These are phyloP conservation scores for Micropterix aruncella DNA, from an alignment of 2,888 invertebrate species.

Conservation along the genomic window DNA sequence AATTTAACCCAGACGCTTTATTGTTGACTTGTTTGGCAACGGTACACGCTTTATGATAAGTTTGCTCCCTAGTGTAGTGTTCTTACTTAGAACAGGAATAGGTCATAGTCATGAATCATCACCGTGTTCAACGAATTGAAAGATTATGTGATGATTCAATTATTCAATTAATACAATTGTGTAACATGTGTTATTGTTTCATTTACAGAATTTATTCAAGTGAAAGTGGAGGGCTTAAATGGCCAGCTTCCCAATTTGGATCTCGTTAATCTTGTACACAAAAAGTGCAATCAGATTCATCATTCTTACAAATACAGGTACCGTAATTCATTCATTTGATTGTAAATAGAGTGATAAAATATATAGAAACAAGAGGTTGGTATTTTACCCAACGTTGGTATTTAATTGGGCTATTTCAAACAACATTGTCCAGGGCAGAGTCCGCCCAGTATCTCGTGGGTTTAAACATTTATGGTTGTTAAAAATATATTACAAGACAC, in stretches of 20 bases:
- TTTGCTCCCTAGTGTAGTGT: conserved; percentile 3
- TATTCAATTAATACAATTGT: background rate
- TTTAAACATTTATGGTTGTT: conserved; percentile 1
- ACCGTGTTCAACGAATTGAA: background rate
- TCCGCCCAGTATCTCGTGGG: background rate
- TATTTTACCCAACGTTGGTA: too few relatives aligned
- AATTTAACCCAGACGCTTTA: too few relatives aligned
- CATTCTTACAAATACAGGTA: conserved; percentile 63
- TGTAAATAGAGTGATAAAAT: background rate
- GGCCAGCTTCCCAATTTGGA: conserved; percentile 97
- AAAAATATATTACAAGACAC: too few relatives aligned
- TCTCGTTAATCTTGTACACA: conserved; percentile 84
- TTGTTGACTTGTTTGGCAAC: too few relatives aligned
- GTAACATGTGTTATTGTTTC: conserved; percentile 6
- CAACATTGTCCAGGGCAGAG: too few relatives aligned
- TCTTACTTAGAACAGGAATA: background rate
- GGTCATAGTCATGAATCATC: background rate
- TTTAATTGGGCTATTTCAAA: too few relatives aligned
- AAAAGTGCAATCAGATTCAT: conserved; percentile 53
- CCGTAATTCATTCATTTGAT: conserved; percentile 12
- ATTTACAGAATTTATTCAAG: conserved; percentile 51
- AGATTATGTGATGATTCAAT: background rate
- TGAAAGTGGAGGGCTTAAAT: conserved; percentile 86
- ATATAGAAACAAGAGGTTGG: background rate
- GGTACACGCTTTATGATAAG: too few relatives aligned